These are phyloP conservation scores for Agrotis segetum DNA, from an alignment of 2,888 invertebrate genomes.

Conservation along the genomic window DNA sequence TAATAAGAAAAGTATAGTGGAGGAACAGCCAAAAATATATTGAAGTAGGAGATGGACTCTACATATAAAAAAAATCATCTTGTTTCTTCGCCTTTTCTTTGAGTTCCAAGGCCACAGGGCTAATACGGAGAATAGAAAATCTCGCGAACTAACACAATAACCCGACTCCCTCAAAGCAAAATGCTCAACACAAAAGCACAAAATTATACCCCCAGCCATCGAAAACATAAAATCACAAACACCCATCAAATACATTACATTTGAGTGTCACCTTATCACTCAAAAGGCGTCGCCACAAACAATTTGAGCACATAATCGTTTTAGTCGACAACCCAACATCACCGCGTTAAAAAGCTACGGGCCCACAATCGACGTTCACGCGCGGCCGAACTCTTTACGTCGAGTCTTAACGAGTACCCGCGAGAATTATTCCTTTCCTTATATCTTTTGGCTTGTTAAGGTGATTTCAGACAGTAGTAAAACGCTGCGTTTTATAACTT, in stretches of 20 bases:
- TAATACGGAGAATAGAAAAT: too few relatives aligned
- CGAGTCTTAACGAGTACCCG: constrained; percentile 71
- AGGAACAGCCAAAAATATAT: too few relatives aligned
- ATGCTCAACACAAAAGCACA: too few relatives aligned
- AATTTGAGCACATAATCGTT: constrained; percentile 60
- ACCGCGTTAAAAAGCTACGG: constrained; percentile 49
- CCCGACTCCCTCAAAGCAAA: too few relatives aligned
- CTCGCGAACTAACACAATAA: too few relatives aligned
- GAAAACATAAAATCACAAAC: constrained; percentile 3
- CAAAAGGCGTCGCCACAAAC: constrained; percentile 29
- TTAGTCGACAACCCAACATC: constrained; percentile 24
- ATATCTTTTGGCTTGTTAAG: constrained; percentile 51
- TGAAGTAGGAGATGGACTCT: too few relatives aligned
- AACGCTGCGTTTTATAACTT: constrained; percentile 7
- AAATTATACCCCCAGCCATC: too few relatives aligned
- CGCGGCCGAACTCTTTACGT: constrained; percentile 66
- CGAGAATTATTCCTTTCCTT: constrained; percentile 70
- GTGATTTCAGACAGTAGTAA: constrained; percentile 20
- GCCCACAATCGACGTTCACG: constrained; percentile 72
- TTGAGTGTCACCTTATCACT: constrained; percentile 18
- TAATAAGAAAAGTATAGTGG: too few relatives aligned
- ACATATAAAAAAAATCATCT: too few relatives aligned
- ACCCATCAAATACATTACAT: constrained; percentile 24
- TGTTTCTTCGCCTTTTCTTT: too few relatives aligned
- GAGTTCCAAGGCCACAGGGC: too few relatives aligned